Conservation (phyloP, 2,113 vertebrate species). For the Gulo gulo region DNA sequence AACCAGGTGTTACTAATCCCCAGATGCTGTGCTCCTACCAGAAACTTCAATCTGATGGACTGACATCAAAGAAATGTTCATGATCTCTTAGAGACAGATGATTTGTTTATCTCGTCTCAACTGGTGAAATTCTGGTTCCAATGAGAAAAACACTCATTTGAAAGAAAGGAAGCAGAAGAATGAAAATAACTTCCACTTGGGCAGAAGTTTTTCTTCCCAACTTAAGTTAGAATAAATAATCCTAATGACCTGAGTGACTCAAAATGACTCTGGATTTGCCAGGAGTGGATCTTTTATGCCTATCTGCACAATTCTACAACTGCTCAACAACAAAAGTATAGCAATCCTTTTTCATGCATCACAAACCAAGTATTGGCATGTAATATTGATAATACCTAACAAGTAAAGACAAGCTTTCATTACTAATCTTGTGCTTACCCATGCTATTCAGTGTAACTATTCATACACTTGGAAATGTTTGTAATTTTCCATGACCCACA, state of each 20-base stretch:
- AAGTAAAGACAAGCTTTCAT: conserved; percentile 57
- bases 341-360: background rate
- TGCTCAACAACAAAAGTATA: background rate
- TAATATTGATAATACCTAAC: conserved; percentile 42
- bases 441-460: background rate
- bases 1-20: conserved; percentile 21
- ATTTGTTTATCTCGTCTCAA: background rate
- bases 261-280: background rate
- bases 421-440: background rate
- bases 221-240: conserved; percentile 32
- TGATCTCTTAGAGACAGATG: background rate
- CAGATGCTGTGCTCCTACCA: background rate
- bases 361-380: background rate
- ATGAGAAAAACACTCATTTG: background rate
- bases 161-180: background rate
- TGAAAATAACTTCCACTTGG: background rate
- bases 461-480: background rate
- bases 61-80: conserved; percentile 39
- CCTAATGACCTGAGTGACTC: background rate
- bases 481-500: background rate
- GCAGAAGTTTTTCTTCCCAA: conserved; percentile 25
- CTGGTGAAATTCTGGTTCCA: conserved; percentile 6
- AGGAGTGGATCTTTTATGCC: background rate
- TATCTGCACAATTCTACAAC: background rate
- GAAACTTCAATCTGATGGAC: background rate